These are phyloP conservation scores for Phalacrocorax carbo DNA, from an alignment of 2,113 vertebrate species.

Conservation along the genomic window DNA sequence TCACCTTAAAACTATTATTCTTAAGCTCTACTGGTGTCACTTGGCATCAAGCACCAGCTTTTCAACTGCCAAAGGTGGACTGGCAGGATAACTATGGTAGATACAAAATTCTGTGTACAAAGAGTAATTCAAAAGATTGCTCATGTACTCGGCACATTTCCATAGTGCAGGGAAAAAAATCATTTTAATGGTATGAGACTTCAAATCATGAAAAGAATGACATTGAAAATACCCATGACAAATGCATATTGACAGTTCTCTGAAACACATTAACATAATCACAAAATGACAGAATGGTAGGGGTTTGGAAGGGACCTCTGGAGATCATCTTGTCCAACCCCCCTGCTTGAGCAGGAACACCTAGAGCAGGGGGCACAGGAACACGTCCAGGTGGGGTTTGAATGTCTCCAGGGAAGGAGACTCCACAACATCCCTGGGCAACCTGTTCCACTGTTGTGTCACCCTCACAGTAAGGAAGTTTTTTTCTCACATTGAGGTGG, in stretches of 20 bases:
- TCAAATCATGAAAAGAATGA: conserved; percentile 41
- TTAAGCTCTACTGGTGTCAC: neutral
- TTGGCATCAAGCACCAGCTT: neutral
- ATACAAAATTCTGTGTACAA: conserved; percentile 14
- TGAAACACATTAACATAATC: neutral
- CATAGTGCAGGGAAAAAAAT: neutral
- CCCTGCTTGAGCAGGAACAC: too few species aligned
- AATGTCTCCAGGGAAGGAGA: too few species aligned
- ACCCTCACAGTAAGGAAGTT: too few species aligned
- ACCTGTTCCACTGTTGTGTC: too few species aligned
- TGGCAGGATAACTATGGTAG: conserved; percentile 22
- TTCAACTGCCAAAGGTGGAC: neutral
- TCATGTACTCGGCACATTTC: neutral
- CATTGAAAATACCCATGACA: conserved; percentile 31
- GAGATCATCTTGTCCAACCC: too few species aligned
- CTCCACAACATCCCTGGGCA: too few species aligned
- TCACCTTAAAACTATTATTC: neutral
- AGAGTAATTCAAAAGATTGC: conserved; percentile 15
- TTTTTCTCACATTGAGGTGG: too few species aligned
- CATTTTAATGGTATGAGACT: conserved; percentile 42
- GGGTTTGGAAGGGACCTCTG: too few species aligned
- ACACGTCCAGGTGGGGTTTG: too few species aligned
- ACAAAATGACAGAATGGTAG: too few species aligned
- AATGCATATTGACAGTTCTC: neutral
- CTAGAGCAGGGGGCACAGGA: too few species aligned